Conservation (phyloP, 1,140 invertebrate species). For the Drosophila teissieri region DNA sequence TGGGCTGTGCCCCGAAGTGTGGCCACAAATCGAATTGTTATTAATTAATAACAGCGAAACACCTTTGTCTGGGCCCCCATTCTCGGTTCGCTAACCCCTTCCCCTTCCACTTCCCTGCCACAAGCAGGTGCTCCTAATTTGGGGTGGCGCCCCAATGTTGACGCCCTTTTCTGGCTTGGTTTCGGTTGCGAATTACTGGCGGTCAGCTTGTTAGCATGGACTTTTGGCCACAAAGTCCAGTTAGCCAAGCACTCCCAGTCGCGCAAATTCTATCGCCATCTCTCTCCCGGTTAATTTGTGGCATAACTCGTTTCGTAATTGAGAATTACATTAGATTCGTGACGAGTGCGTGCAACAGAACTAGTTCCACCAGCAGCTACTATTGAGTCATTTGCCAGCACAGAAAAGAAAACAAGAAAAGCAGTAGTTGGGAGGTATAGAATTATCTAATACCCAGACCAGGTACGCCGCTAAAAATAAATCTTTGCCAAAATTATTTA, state of each 20-base stretch:
- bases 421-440: not conserved
- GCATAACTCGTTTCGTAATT: constrained; percentile 82
- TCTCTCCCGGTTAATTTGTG: constrained; percentile 69
- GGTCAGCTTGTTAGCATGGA: constrained; percentile 51
- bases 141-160: constrained; percentile 66
- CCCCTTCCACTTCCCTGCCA: not conserved
- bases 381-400: constrained; percentile 74
- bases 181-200: constrained; percentile 1
- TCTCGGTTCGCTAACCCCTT: not conserved
- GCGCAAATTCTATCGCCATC: constrained; percentile 16
- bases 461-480: not conserved
- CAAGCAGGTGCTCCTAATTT: constrained; percentile 67
- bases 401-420: constrained; percentile 44
- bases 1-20: constrained; percentile 61
- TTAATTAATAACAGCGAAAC: constrained; percentile 79
- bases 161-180: constrained; percentile 60
- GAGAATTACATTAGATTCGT: constrained; percentile 80
- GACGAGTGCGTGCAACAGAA: constrained; percentile 78
- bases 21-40: constrained; percentile 77
- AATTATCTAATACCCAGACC: constrained; percentile 9
- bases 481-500: not conserved
- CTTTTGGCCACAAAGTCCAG: constrained; percentile 52
- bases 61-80: constrained; percentile 53
- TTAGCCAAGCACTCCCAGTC: constrained; percentile 11
- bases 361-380: constrained; percentile 59